Evolutionary conservation across 2,888 invertebrate species (phyloP).

Genomic region (Temnothorax ravouxi): DNA sequence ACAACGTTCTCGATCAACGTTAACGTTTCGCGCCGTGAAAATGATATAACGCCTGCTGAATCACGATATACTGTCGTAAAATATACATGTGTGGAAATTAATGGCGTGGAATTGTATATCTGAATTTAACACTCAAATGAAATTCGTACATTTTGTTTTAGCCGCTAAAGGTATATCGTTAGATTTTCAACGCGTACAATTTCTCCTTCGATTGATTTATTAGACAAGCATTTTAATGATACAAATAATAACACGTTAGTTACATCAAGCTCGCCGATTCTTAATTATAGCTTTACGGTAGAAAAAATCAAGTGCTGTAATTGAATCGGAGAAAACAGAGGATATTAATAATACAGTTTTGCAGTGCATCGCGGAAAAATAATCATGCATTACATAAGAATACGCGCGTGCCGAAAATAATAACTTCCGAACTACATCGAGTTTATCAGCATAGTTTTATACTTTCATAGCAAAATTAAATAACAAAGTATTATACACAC

Average conservation of each 20-base stretch:
- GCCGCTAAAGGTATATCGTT: not conserved
- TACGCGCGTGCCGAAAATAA: conserved; percentile 26
- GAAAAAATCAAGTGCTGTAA: conserved; percentile 1
- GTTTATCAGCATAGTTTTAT: not conserved
- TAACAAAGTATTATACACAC: not conserved
- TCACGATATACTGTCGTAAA: not conserved
- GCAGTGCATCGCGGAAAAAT: not conserved
- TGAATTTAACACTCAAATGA: not conserved
- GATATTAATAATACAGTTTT: conserved; percentile 21
- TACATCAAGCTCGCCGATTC: not conserved
- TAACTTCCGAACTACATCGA: conserved; percentile 1
- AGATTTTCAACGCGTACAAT: not conserved
- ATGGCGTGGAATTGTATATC: not conserved
- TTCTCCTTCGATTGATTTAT: not conserved
- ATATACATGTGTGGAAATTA: not conserved
- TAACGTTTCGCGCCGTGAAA: conserved; percentile 36
- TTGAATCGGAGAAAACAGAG: conserved; percentile 2
- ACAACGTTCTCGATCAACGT: conserved; percentile 50
- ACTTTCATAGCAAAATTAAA: not conserved
- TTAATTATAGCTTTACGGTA: not conserved
- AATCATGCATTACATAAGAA: conserved; percentile 12
- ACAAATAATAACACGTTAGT: not conserved
- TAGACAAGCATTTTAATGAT: not conserved
- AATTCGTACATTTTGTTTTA: not conserved
- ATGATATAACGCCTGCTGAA: conserved; percentile 30